Base-by-base conservation (phyloP, 1,140 invertebrate species). In the Eufriesea mexicana region DNA sequence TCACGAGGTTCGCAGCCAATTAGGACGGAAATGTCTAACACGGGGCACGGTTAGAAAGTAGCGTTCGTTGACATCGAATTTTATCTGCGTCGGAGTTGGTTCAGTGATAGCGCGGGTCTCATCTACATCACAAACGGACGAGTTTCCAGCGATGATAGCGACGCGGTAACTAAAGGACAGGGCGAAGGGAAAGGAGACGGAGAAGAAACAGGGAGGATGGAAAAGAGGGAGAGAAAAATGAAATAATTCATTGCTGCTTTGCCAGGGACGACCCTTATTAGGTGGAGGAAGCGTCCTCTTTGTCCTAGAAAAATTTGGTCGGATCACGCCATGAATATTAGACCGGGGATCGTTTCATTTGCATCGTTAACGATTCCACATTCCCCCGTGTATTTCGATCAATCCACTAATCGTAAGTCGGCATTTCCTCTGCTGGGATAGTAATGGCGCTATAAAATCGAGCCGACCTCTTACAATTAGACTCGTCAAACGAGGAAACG, bases 21-120 rank as follows among this genome's bases (percentile, higher is more conserved):
- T 82, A 82, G 79, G 73, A 76, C 45, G 42, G 66, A 82, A 67
- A 49, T 28, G 62, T 67, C 79, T 76, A 49, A 82, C 59, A 66
- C 62, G 72, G 51, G 54, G 35, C 42, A 47, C 79, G 72, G 72
- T 68, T 67, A 45, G 72, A 84, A 86, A 64, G 45, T 64, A 47
- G 64, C 86, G 85, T 87, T 86, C 86, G 45, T 87, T 86, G 85
- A 84, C 85, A 79, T 79, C 75, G 68, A 84, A 87, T 42, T 86
- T 87, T 87, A 87, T 87, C 85, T 86, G 75, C 59, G 51, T 61
- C 64, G 76, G 78, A 86, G 86, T 87, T 64, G 55, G 55, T 55
- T 83, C 49, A 20, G n/a, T 70, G 86, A 87, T 87, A 87, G 86
- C 71, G 42, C 71, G 45, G 68, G 35, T 35, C 71, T 83, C 54